A percentile compares a stretch with the other conserved stretches of the same genome.
Conservation (phyloP, 2,797 vertebrate species). For the Otolemur crassicaudatus region DNA sequence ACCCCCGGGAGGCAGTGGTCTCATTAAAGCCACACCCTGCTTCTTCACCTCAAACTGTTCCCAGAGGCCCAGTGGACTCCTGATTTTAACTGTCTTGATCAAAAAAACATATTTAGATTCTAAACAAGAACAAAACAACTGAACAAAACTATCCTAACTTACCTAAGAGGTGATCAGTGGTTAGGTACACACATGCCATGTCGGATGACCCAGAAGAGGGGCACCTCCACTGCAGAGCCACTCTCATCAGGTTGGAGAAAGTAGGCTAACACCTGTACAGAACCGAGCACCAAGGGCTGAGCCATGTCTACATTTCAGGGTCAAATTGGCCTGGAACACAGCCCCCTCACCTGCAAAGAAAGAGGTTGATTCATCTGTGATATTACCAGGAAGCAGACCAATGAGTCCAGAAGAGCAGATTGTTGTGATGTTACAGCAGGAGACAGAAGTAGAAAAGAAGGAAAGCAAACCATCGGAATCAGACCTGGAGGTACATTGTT, state of each 20-base stretch:
- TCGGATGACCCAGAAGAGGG: background rate
- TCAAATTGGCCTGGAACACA: fast-evolving
- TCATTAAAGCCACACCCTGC: background rate
- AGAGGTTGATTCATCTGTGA: background rate
- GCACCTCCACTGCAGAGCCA: background rate
- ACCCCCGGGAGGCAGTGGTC: background rate
- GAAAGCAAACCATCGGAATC: conserved; percentile 86
- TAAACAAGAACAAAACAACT: background rate
- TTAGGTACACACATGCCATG: background rate
- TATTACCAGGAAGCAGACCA: conserved; percentile 83
- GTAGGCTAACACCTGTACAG: background rate
- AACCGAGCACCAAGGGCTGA: background rate
- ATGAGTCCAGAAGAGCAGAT: conserved; percentile 93
- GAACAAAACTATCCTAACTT: background rate
- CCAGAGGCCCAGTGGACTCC: background rate
- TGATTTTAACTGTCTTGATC: background rate
- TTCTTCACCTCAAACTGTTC: background rate
- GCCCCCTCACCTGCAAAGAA: background rate
- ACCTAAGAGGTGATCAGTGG: background rate
- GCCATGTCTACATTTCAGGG: conserved; percentile 64
- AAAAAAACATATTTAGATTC: background rate
- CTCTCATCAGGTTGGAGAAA: background rate
- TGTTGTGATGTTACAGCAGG: conserved; percentile 88
- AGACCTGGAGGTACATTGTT: conserved; percentile 90
- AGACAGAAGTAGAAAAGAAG: conserved; percentile 83